These are phyloP conservation scores for Ichneumoninae sp. DNA, from an alignment of 2,888 invertebrate genomes.

Conservation along the genomic window DNA sequence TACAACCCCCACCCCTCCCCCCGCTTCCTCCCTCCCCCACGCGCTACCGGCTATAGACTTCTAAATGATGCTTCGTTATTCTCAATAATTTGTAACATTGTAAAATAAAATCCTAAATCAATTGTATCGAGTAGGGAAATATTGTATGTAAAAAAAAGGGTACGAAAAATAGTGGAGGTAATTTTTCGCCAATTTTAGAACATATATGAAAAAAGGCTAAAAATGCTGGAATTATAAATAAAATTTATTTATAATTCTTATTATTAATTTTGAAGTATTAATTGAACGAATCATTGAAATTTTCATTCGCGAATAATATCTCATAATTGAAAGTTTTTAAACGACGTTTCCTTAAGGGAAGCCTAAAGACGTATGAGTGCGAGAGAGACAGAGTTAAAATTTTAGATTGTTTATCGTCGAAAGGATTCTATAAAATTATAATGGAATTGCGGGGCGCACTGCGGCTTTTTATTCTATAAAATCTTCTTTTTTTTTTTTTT, in stretches of 20 bases:
- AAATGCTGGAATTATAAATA: no score
- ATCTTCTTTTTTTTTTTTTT: no score
- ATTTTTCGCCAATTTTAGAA: constrained; percentile 77
- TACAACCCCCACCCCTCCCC: background rate
- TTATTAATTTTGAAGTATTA: constrained; percentile 85
- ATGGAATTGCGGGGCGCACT: no score
- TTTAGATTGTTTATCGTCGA: no score
- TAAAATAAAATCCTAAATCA: constrained; percentile 89
- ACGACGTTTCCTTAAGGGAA: no score
- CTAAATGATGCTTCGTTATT: constrained; percentile 88
- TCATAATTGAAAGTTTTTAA: constrained; percentile 88
- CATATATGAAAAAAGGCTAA: no score
- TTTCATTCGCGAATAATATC: constrained; percentile 89
- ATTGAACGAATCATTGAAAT: constrained; percentile 88
- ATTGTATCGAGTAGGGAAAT: constrained; percentile 91
- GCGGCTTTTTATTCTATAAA: no score
- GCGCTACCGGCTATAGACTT: constrained; percentile 66
- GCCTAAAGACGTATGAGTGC: no score
- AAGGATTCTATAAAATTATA: no score
- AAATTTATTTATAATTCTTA: no score
- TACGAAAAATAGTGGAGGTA: constrained; percentile 88
- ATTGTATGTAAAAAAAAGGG: constrained; percentile 90
- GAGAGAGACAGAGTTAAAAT: no score
- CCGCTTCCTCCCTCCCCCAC: background rate
- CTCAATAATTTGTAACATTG: constrained; percentile 89